Percentiles rank a stretch among this genome's conserved stretches.
Evolutionary conservation across 2,888 invertebrate species (phyloP).

Genomic region (Catocala nupta): DNA sequence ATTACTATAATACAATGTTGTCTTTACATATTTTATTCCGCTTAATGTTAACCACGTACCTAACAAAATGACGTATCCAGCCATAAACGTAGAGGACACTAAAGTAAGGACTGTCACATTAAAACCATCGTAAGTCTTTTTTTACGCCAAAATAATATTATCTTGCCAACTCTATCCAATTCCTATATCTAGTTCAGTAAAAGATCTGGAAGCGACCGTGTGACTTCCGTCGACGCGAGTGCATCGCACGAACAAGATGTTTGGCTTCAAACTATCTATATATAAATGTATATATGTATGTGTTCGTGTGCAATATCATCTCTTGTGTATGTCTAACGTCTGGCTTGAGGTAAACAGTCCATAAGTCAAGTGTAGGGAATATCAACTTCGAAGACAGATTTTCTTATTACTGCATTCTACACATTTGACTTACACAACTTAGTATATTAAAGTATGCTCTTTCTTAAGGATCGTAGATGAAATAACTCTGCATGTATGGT

Average conservation of each 20-base stretch:
- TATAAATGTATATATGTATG: slow-evolving; percentile 9
- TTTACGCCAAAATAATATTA: too few species aligned
- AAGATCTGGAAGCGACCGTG: slow-evolving; percentile 54
- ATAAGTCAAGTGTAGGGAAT: slow-evolving; percentile 14
- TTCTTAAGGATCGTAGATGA: too few species aligned
- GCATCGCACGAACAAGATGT: slow-evolving; percentile 52
- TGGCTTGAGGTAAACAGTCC: slow-evolving; percentile 16
- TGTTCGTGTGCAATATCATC: slow-evolving; percentile 20
- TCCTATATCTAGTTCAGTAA: slow-evolving; percentile 27
- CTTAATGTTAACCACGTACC: too few species aligned
- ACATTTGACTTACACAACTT: too few species aligned
- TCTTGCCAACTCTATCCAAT: slow-evolving; percentile 32
- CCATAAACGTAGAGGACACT: too few species aligned
- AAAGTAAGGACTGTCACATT: too few species aligned
- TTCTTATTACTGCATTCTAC: slow-evolving; percentile 7
- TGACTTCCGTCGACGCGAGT: slow-evolving; percentile 55
- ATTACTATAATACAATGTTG: too few species aligned
- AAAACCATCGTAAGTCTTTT: too few species aligned
- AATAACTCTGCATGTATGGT: too few species aligned
- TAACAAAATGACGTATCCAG: too few species aligned
- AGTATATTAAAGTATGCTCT: too few species aligned
- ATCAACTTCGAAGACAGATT: slow-evolving; percentile 12
- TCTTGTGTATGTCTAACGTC: slow-evolving; percentile 15
- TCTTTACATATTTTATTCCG: too few species aligned
- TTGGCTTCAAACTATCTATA: slow-evolving; percentile 26